Evolutionary conservation across 2,797 vertebrate species (phyloP), one percentile per base, ranked within the genome.

Genomic region (Poecilia wingei): DNA sequence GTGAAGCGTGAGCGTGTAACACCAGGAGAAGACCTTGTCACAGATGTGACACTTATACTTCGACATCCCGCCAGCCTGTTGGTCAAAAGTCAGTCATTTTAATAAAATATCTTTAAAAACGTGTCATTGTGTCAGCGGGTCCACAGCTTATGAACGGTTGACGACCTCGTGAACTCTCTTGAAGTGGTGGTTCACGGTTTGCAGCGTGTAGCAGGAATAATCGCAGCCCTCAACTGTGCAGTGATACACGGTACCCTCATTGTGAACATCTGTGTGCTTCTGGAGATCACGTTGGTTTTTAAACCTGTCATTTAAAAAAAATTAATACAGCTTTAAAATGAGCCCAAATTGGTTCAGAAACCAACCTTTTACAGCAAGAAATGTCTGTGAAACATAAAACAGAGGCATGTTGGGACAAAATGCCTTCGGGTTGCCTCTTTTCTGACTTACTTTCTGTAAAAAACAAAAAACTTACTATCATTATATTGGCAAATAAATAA

Each of bases 1-100:
- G 82, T 96, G 94, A 16, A 95, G 92, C 0, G 95, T 96, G 72
- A 97, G 89, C 5, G 95, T 96, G 82, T 96, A 96, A 91, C 95
- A 95, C 94, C 96, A 96, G 43, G 95, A 96, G 86, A 96, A 97
- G 79, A 93, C 94, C 82, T 97, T 96, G 84, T 96, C 94, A 84
- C 94, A 96, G 74, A 95, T 94, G 73, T 93, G 95, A 83, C 96
- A 96, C 87, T 97, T 96, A 28, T 96, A 96, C 59, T 96, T 96
- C 22, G 95, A 93, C 85, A 94, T 92, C 75, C 94, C 92, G 1
- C 95, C 95, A 20, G 86, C 91, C 95, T 96, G 89, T 78, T 74
- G 79, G 68, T 18, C 20, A 84, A 76, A 20, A 71, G 14, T 0
- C 18, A 25, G n/a, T 55, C n/a, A 28, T 9, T 1, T 74, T 0